Base-by-base conservation (phyloP, 2,888 invertebrate genomes). In the Suillia variegata region DNA sequence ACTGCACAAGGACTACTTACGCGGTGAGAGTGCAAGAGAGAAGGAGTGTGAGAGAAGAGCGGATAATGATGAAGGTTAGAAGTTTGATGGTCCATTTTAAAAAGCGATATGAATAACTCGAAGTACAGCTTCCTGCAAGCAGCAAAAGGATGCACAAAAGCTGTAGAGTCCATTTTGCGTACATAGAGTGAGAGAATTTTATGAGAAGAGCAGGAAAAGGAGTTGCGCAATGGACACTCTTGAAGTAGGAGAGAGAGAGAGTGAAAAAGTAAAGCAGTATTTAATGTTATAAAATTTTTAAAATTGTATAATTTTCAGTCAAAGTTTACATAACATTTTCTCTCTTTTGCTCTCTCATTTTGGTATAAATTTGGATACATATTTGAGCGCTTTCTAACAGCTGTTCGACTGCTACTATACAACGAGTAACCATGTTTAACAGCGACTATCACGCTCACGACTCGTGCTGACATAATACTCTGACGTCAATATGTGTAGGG, bases 401-500 rank as follows among this genome's bases (percentile, higher is more conserved):
- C n/a, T n/a, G n/a, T n/a, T n/a, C n/a, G n/a, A n/a, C n/a, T n/a
- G n/a, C n/a, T n/a, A n/a, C n/a, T n/a, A n/a, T n/a, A n/a, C n/a
- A n/a, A n/a, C n/a, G n/a, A n/a, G n/a, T n/a, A n/a, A n/a, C n/a
- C n/a, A n/a, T n/a, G n/a, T n/a, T n/a, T n/a, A n/a, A n/a, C n/a
- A n/a, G n/a, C n/a, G n/a, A n/a, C 31, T 31, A 12, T 12, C 31
- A 31, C 31, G 12, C 31, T 6, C 31, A 31, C 12, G 3, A n/a
- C 15, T n/a, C 6, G 6, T 2, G 34, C 56, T 49, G 20, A 12
- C 38, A 56, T 38, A 50, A 56, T 50, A 56, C 50, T 50, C 38
- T 56, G 56, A 56, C 56, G 56, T 50, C 50, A 56, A 22, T 3
- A 17, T 1, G 6, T 17, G 20, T 18, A 22, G 50, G 15, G 13